phyloP scores from a whole-genome alignment of 2,797 vertebrate genomes.

The Acestrorhynchus altus region DNA sequence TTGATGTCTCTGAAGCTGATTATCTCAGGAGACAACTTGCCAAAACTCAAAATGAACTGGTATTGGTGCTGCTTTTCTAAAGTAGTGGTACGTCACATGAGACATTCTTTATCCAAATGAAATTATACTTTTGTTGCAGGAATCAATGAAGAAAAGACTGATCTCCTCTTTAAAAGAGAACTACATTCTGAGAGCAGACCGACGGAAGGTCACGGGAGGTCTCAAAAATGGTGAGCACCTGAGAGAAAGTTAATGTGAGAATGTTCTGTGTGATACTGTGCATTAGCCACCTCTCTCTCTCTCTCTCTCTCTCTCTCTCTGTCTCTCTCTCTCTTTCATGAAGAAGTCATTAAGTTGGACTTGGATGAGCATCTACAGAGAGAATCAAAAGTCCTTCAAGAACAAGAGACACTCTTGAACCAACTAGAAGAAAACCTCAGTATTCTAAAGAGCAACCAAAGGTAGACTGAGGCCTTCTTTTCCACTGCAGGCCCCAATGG shows the following conservation, averaged over 20 bases:
- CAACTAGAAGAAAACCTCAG: slow-evolving; percentile 1
- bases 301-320: background rate
- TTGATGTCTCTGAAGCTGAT: background rate
- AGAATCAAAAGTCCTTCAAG: slow-evolving; percentile 16
- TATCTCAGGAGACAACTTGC: slow-evolving; percentile 24
- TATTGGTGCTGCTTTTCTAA: background rate
- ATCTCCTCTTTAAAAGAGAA: slow-evolving; percentile 55
- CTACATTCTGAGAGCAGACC: slow-evolving; percentile 45
- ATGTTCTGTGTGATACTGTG: background rate
- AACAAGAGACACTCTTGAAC: slow-evolving; percentile 31
- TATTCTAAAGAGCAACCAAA: slow-evolving; percentile 23
- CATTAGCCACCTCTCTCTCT: background rate
- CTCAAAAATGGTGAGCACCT: slow-evolving; percentile 24
- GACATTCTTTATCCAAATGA: background rate
- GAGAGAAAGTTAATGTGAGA: background rate
- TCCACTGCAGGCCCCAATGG: too few species aligned
- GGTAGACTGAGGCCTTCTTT: slow-evolving; percentile 21
- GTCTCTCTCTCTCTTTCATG: background rate
- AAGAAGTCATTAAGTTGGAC: background rate
- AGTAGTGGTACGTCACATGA: too few species aligned
- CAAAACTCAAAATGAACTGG: slow-evolving; percentile 24
- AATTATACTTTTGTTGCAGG: slow-evolving; percentile 45
- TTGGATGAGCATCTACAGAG: slow-evolving; percentile 5
- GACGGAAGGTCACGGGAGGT: background rate
- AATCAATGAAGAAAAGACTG: slow-evolving; percentile 55